These are phyloP conservation scores for Emydoidea blandingii DNA, from an alignment of 2,797 vertebrate genomes.

Conservation along the genomic window DNA sequence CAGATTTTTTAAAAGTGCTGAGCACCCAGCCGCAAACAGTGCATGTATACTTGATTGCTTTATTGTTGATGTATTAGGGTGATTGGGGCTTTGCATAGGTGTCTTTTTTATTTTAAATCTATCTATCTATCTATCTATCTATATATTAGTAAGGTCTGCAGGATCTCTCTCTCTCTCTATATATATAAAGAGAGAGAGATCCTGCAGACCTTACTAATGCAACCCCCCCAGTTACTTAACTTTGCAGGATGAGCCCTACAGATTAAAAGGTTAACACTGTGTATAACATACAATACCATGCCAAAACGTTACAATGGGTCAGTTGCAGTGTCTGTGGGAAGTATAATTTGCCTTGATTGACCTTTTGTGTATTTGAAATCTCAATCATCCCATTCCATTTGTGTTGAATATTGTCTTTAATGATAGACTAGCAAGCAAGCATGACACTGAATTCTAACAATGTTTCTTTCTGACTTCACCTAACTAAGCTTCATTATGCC, in stretches of 20 bases:
- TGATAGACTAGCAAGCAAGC: not conserved
- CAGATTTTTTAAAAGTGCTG: not conserved
- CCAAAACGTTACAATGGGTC: not conserved
- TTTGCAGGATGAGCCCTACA: not conserved
- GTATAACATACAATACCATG: not conserved
- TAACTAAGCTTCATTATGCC: not conserved
- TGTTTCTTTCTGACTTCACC: not conserved
- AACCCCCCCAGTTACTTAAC: not conserved
- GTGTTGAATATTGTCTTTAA: not conserved
- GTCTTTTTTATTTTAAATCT: not conserved
- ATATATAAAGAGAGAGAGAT: not conserved
- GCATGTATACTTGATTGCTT: not conserved
- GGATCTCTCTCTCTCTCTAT: not conserved
- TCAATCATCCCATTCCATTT: not conserved
- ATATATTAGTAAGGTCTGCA: not conserved
- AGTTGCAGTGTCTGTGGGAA: not conserved
- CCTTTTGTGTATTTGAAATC: not conserved
- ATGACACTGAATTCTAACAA: not conserved
- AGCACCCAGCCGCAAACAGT: not conserved
- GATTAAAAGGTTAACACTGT: not conserved
- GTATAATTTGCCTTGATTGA: not conserved
- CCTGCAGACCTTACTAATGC: not conserved
- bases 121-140: not conserved
- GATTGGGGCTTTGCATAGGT: not conserved
- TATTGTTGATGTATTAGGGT: not conserved